A percentile compares a stretch with the other conserved stretches of the same genome.
These are phyloP conservation scores for Cyanocitta stelleri DNA, from an alignment of 2,113 vertebrate species.

Conservation along the genomic window DNA sequence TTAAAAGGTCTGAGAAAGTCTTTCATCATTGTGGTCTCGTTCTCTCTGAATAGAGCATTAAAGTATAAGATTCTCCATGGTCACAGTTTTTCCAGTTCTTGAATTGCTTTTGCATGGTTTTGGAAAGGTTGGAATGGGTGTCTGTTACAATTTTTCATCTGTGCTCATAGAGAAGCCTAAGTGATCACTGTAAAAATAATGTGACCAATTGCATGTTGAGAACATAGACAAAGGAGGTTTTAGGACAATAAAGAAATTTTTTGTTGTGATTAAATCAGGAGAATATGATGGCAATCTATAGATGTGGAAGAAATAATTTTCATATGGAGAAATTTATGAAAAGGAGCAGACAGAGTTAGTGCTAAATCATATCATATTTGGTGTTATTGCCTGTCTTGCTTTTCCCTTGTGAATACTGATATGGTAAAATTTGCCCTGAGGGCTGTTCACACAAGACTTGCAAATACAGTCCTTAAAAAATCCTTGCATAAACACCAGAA, in stretches of 20 bases:
- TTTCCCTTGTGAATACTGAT: neutral
- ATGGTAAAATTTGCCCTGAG: neutral
- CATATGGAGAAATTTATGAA: neutral
- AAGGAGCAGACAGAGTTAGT: neutral
- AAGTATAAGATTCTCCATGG: neutral
- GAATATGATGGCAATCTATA: neutral
- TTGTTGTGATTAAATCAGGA: neutral
- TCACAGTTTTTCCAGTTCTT: neutral
- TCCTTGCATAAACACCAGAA: neutral
- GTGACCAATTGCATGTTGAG: neutral
- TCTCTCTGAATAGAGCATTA: neutral
- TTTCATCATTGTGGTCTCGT: neutral
- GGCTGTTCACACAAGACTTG: neutral
- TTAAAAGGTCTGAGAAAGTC: neutral
- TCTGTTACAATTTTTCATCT: neutral
- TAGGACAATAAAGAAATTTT: neutral
- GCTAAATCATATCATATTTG: neutral
- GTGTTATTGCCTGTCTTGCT: neutral
- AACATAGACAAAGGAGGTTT: neutral
- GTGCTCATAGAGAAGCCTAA: neutral
- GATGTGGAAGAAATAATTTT: neutral
- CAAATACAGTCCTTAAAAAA: neutral
- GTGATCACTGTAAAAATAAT: neutral
- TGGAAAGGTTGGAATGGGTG: neutral
- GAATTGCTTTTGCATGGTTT: neutral